These are phyloP conservation scores for Discoglossus pictus DNA, from an alignment of 2,797 vertebrate species.

Conservation along the genomic window DNA sequence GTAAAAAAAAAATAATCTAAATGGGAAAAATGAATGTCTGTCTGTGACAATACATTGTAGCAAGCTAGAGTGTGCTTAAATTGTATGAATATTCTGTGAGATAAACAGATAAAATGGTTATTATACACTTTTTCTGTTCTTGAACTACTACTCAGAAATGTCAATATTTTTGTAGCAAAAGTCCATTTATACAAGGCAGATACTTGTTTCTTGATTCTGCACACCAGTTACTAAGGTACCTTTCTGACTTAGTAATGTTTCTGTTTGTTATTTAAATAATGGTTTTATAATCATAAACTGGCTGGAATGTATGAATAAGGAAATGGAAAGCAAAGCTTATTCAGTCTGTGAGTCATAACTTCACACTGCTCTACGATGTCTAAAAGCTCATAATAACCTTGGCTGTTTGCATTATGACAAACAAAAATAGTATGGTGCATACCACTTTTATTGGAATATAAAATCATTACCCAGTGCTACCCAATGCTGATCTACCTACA, in stretches of 20 bases:
- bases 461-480: too few relatives aligned
- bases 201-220: not conserved
- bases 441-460: too few relatives aligned
- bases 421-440: slow-evolving; percentile 2
- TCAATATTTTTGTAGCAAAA: slow-evolving; percentile 24
- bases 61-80: too few relatives aligned
- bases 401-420: not conserved
- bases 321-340: not conserved
- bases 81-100: too few relatives aligned
- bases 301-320: not conserved
- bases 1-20: too few relatives aligned
- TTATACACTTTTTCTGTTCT: too few relatives aligned
- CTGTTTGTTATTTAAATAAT: not conserved
- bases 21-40: too few relatives aligned
- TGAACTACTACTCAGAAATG: not conserved
- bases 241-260: slow-evolving; percentile 4
- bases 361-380: slow-evolving; percentile 5
- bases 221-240: not conserved
- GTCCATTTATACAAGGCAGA: not conserved
- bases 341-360: not conserved
- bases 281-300: slow-evolving; percentile 10
- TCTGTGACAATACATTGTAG: too few relatives aligned
- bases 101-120: too few relatives aligned
- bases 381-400: not conserved
- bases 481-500: too few relatives aligned